A percentile compares a stretch with the other conserved stretches of the same genome.
Conservation (phyloP, 2,797 vertebrate genomes). For the Notamacropus eugenii region DNA sequence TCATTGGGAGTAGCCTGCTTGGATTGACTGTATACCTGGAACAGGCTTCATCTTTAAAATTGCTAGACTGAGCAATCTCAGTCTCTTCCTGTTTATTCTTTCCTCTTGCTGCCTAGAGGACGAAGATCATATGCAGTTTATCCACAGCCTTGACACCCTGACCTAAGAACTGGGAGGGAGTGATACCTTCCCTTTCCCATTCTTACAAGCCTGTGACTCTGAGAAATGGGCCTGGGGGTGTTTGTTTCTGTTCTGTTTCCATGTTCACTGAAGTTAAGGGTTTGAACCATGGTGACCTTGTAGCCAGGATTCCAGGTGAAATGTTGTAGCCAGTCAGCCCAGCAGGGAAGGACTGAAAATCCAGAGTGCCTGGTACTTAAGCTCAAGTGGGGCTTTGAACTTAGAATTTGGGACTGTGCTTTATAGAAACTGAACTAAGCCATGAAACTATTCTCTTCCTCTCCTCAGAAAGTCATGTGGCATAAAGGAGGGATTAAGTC, state of each 20-base stretch:
- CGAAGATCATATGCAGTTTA: neutral
- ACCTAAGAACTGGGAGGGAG: neutral
- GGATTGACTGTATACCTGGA: neutral
- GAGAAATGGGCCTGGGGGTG: neutral
- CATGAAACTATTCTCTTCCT: neutral
- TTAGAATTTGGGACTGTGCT: neutral
- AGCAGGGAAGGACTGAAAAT: neutral
- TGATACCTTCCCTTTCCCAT: neutral
- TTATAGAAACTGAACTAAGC: neutral
- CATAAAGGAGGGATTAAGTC: neutral
- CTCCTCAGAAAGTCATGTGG: neutral
- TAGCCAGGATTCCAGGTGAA: neutral
- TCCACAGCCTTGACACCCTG: neutral
- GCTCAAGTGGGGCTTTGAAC: neutral
- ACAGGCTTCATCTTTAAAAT: neutral
- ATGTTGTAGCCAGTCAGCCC: neutral
- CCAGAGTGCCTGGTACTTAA: neutral
- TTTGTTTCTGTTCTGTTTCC: neutral
- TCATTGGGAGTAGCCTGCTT: neutral
- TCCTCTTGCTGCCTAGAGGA: neutral
- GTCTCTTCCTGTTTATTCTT: neutral
- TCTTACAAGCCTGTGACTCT: neutral
- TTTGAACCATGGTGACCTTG: neutral
- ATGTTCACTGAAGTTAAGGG: neutral
- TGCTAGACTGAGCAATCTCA: neutral